phyloP scores from a whole-genome alignment of 1,140 invertebrate genomes.

The Mya arenaria region DNA sequence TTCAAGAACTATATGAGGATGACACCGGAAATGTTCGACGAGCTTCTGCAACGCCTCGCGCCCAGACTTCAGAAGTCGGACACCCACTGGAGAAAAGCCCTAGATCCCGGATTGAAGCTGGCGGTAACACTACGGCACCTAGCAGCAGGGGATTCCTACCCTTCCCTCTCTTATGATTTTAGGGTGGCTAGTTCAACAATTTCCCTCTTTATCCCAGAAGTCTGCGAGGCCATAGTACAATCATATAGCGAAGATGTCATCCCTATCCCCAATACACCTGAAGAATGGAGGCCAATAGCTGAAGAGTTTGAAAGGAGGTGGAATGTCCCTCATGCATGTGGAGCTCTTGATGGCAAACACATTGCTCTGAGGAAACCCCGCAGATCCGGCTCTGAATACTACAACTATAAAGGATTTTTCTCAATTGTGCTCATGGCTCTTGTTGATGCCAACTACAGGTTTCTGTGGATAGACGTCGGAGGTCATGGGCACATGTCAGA shows the following conservation, averaged over 20 bases:
- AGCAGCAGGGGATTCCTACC: conserved; percentile 38
- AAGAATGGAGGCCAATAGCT: conserved; percentile 42
- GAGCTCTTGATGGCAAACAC: conserved; percentile 53
- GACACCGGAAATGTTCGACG: conserved; percentile 55
- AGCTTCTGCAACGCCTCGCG: conserved; percentile 29
- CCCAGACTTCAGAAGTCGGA: conserved; percentile 4
- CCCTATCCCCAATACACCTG: conserved; percentile 28
- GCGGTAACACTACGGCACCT: conserved; percentile 39
- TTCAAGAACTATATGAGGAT: conserved; percentile 59
- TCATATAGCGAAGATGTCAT: conserved; percentile 30
- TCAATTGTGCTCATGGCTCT: conserved; percentile 19
- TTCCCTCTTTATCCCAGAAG: conserved; percentile 27
- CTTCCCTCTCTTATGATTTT: conserved; percentile 39
- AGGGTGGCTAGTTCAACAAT: conserved; percentile 43
- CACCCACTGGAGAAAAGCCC: conserved; percentile 32
- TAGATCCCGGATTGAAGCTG: conserved; percentile 41
- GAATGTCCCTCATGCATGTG: conserved; percentile 54
- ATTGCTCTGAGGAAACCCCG: conserved; percentile 24
- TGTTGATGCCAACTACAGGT: conserved; percentile 75
- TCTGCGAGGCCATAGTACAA: conserved; percentile 51
- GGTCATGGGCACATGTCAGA: conserved; percentile 47
- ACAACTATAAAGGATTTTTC: conserved; percentile 72
- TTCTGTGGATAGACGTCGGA: conserved; percentile 61
- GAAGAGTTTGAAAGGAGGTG: conserved; percentile 17
- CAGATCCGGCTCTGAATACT: conserved; percentile 7